These are phyloP conservation scores for Chamaea fasciata DNA, from an alignment of 2,113 vertebrate species.

Conservation along the genomic window DNA sequence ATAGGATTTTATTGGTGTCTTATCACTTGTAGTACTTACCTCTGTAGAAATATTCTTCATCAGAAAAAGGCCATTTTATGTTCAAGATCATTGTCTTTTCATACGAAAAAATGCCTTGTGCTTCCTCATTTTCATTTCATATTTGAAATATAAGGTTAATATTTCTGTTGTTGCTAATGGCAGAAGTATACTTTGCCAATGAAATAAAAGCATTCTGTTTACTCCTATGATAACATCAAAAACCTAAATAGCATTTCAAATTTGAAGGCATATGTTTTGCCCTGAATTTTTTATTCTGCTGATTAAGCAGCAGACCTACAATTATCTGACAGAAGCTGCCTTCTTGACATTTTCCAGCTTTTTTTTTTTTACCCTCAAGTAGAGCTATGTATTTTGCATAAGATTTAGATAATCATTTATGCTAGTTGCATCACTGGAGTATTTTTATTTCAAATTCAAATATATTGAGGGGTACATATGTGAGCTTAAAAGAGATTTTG, in stretches of 20 bases:
- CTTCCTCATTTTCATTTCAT: not conserved
- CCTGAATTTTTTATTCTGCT: constrained; percentile 6
- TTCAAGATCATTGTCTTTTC: not conserved
- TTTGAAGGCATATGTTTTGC: not conserved
- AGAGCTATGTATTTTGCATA: constrained; percentile 13
- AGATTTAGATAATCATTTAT: constrained; percentile 34
- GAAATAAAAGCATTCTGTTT: not conserved
- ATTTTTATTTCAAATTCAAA: constrained; percentile 28
- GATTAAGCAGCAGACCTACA: constrained; percentile 9
- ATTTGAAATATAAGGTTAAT: not conserved
- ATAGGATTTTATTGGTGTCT: not conserved
- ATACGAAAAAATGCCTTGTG: not conserved
- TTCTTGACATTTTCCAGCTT: constrained; percentile 45
- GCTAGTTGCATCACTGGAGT: not conserved
- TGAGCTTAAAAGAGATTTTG: not conserved
- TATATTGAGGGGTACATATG: not conserved
- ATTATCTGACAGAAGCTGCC: constrained; percentile 11
- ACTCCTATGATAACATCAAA: not conserved
- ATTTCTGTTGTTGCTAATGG: not conserved
- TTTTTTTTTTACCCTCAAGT: constrained; percentile 19
- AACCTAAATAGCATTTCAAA: not conserved
- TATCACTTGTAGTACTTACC: not conserved
- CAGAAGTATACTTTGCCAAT: not conserved
- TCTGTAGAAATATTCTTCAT: not conserved
- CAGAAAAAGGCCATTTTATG: not conserved